Conservation (phyloP, 2,113 vertebrate species). For the Castor canadensis region DNA sequence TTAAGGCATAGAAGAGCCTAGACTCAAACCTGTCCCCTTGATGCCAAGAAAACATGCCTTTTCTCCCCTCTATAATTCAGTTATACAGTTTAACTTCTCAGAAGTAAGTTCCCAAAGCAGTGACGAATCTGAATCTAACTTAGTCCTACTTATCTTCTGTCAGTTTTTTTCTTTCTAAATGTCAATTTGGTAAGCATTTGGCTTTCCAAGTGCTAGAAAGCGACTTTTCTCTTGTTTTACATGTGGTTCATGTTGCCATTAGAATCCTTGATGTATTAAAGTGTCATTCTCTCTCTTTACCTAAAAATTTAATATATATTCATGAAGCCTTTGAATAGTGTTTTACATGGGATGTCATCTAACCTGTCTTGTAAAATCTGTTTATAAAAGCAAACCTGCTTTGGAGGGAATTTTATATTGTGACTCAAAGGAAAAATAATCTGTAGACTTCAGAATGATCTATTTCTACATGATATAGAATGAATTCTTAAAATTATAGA, state of each 20-base stretch:
- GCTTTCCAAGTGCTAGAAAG: constrained; percentile 25
- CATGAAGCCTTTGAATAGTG: constrained; percentile 18
- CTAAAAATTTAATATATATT: constrained; percentile 52
- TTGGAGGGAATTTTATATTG: not conserved
- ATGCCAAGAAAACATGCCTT: not conserved
- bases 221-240: constrained; percentile 45
- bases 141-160: not conserved
- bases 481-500: not conserved
- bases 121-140: not conserved
- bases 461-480: not conserved
- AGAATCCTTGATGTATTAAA: constrained; percentile 29
- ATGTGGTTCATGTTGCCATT: not conserved
- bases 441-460: not conserved
- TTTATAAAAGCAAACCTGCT: not conserved
- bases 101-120: not conserved
- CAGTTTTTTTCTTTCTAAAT: not conserved
- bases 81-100: not conserved
- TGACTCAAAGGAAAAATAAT: constrained; percentile 13
- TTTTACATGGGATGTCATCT: not conserved
- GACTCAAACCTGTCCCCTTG: not conserved
- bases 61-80: not conserved
- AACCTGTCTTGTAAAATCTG: not conserved
- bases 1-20: not conserved
- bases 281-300: not conserved
- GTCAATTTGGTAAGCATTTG: not conserved